phyloP scores from a whole-genome alignment of 2,113 vertebrate genomes.

The Mionectes macconnelli region DNA sequence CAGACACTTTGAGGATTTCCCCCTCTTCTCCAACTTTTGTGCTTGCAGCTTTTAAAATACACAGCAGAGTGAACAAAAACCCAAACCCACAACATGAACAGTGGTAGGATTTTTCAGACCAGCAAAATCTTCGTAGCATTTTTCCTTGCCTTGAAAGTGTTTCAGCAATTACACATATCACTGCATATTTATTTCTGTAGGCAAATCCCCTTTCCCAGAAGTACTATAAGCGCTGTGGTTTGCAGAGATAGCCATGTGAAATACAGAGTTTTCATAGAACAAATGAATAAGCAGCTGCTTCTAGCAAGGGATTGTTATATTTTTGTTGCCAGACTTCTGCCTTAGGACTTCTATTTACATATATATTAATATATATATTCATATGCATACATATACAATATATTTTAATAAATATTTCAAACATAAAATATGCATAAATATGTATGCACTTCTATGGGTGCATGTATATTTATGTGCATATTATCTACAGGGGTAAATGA shows the following conservation, averaged over 20 bases:
- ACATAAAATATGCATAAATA: not conserved
- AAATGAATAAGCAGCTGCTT: slow-evolving; percentile 23
- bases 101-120: not conserved
- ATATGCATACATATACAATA: not conserved
- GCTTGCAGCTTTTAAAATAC: not conserved
- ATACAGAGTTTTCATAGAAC: slow-evolving; percentile 20
- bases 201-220: slow-evolving; percentile 36
- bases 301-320: not conserved
- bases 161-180: not conserved
- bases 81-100: not conserved
- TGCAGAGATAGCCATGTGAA: slow-evolving; percentile 27
- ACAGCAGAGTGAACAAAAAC: not conserved
- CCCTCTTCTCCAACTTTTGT: not conserved
- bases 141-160: not conserved
- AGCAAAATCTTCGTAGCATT: not conserved
- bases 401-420: not conserved
- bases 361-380: not conserved
- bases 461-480: not conserved
- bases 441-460: not conserved
- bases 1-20: not conserved
- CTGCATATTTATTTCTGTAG: slow-evolving; percentile 23
- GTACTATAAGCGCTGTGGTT: not conserved
- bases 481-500: not conserved
- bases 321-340: not conserved
- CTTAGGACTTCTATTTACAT: not conserved